A percentile compares a stretch with the other conserved stretches of the same genome.
These are phyloP conservation scores for Etheostoma cragini DNA, from an alignment of 2,113 vertebrate genomes.

Conservation along the genomic window DNA sequence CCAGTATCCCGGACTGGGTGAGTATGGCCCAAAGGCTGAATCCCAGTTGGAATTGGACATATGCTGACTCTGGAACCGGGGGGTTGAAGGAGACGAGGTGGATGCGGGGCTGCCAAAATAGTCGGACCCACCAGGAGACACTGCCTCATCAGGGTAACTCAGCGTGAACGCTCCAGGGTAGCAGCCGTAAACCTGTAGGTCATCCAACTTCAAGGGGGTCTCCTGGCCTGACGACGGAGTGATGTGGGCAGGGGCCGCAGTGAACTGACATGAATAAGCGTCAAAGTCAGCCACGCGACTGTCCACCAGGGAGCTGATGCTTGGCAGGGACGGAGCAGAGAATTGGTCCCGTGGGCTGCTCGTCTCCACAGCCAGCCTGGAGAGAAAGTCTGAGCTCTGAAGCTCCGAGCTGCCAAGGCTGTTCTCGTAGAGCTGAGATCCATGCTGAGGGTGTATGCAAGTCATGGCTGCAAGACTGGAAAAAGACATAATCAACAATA, in stretches of 20 bases:
- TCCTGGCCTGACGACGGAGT: slow-evolving; percentile 71
- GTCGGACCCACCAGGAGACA: slow-evolving; percentile 91
- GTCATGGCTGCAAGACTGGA: slow-evolving; percentile 89
- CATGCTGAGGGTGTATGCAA: slow-evolving; percentile 93
- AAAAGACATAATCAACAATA: slow-evolving; percentile 11
- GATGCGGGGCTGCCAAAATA: slow-evolving; percentile 93
- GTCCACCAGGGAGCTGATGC: slow-evolving; percentile 91
- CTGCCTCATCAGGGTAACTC: slow-evolving; percentile 86
- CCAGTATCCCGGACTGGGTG: slow-evolving; percentile 87
- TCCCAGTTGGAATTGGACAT: slow-evolving; percentile 89
- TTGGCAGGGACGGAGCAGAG: slow-evolving; percentile 87
- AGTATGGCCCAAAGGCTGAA: slow-evolving; percentile 88
- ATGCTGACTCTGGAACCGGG: slow-evolving; percentile 87
- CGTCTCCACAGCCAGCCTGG: slow-evolving; percentile 88
- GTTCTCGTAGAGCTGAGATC: slow-evolving; percentile 86
- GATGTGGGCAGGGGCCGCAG: slow-evolving; percentile 66
- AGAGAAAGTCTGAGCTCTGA: slow-evolving; percentile 87
- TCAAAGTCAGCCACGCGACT: slow-evolving; percentile 88
- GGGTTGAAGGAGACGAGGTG: slow-evolving; percentile 87
- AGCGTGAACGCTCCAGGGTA: slow-evolving; percentile 89
- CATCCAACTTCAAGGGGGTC: slow-evolving; percentile 88
- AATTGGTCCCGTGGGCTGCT: slow-evolving; percentile 80
- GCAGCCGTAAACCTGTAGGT: slow-evolving; percentile 94
- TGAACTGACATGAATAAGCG: slow-evolving; percentile 91
- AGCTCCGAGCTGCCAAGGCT: slow-evolving; percentile 82